phyloP scores from a whole-genome alignment of 2,888 invertebrate species.

The Drosophila meridionalis region DNA sequence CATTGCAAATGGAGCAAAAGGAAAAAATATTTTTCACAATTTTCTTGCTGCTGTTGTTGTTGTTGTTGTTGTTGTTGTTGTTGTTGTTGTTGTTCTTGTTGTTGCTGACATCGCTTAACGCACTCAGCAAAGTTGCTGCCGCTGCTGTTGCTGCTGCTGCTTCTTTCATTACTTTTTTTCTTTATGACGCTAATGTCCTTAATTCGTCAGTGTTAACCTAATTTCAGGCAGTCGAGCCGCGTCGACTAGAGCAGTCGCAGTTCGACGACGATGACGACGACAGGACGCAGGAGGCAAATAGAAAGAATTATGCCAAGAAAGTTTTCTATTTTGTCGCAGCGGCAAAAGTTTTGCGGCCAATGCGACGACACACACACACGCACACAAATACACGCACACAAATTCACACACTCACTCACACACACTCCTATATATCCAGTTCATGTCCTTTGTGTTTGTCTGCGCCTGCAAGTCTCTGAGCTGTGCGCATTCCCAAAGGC shows the following conservation, averaged over 20 bases:
- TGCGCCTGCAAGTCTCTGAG: conserved; percentile 51
- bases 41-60: conserved; percentile 37
- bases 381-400: conserved; percentile 5
- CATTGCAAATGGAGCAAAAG: conserved; percentile 28
- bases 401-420: conserved; percentile 8
- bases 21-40: conserved; percentile 20
- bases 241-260: conserved; percentile 22
- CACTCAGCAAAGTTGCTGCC: conserved; percentile 65
- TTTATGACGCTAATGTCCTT: conserved; percentile 81
- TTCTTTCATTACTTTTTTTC: conserved; percentile 81
- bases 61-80: conserved; percentile 34
- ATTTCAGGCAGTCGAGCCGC: conserved; percentile 65
- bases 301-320: conserved; percentile 80
- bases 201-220: conserved; percentile 81
- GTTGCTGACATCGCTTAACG: conserved; percentile 61
- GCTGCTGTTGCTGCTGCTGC: conserved; percentile 50
- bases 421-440: conserved; percentile 37
- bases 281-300: conserved; percentile 47
- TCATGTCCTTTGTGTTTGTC: conserved; percentile 75
- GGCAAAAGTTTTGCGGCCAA: conserved; percentile 79
- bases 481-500: conserved; percentile 80
- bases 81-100: conserved; percentile 35
- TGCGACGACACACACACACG: conserved; percentile 66
- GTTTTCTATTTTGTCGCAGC: conserved; percentile 79
- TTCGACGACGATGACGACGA: conserved; percentile 25